Conservation (phyloP, 2,113 vertebrate genomes). For the Thermophis baileyi region DNA sequence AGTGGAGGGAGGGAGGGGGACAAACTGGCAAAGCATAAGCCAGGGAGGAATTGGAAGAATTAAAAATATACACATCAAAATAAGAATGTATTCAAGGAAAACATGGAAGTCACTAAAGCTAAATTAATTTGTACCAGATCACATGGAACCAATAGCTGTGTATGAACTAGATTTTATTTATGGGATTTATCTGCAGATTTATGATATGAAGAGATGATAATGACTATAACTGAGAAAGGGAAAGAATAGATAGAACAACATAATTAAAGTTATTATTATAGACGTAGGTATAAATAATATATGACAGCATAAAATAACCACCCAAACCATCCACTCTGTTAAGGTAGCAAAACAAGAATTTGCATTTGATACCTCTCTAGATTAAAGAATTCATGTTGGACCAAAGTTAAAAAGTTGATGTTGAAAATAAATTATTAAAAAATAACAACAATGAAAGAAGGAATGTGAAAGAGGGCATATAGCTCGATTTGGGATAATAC, state of each 20-base stretch:
- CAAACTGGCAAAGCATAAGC: neutral
- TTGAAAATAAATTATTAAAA: neutral
- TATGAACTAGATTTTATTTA: neutral
- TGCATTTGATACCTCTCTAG: neutral
- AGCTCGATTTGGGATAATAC: neutral
- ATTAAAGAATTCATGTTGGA: neutral
- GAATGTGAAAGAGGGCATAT: neutral
- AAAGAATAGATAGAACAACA: neutral
- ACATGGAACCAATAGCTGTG: neutral
- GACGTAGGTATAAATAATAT: neutral
- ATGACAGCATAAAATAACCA: neutral
- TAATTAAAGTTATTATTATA: neutral
- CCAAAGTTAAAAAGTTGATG: neutral
- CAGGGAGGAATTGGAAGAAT: neutral
- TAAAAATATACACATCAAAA: neutral
- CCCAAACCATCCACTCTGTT: neutral
- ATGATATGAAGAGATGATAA: neutral
- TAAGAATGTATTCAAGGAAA: neutral
- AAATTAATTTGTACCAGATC: neutral
- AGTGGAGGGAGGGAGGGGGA: too few relatives aligned
- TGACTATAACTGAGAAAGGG: neutral
- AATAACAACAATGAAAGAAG: neutral
- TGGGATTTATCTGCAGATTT: neutral
- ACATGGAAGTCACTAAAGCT: neutral
- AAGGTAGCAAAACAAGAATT: neutral